These are phyloP conservation scores for Erebia aethiops DNA, from an alignment of 2,888 invertebrate genomes.

Conservation along the genomic window DNA sequence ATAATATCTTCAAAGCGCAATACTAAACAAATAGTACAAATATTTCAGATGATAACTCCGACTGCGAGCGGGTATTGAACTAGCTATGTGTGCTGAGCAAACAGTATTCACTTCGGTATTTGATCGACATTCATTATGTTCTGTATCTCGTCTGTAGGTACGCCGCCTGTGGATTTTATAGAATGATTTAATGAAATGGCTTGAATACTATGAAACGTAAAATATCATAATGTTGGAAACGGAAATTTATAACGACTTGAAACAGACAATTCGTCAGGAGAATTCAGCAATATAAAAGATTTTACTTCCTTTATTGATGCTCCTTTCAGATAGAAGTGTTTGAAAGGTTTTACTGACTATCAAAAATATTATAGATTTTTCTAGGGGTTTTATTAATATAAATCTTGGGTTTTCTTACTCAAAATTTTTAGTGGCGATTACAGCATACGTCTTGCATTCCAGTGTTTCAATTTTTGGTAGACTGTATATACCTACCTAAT, in stretches of 20 bases:
- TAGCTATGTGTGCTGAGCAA: constrained; percentile 24
- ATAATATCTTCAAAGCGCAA: not conserved
- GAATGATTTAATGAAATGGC: not conserved
- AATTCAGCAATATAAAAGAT: not conserved
- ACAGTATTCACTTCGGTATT: constrained; percentile 30
- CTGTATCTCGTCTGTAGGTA: not conserved
- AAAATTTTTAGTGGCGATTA: too few species aligned
- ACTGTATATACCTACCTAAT: too few species aligned
- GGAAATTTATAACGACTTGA: too few species aligned
- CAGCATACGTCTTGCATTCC: too few species aligned
- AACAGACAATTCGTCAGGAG: too few species aligned
- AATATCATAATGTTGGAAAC: too few species aligned
- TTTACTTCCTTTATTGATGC: not conserved
- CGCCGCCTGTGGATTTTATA: not conserved
- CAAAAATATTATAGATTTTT: too few species aligned
- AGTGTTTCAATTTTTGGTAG: too few species aligned
- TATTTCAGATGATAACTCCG: constrained; percentile 20
- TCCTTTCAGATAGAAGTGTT: too few species aligned
- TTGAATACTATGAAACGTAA: not conserved
- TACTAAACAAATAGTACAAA: constrained; percentile 11
- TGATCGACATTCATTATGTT: constrained; percentile 30
- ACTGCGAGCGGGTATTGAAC: constrained; percentile 21
- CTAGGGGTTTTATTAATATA: too few species aligned
- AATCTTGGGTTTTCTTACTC: too few species aligned
- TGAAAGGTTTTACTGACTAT: too few species aligned